These are phyloP conservation scores for Amphiprion percula DNA, from an alignment of 2,113 vertebrate species.

Conservation along the genomic window DNA sequence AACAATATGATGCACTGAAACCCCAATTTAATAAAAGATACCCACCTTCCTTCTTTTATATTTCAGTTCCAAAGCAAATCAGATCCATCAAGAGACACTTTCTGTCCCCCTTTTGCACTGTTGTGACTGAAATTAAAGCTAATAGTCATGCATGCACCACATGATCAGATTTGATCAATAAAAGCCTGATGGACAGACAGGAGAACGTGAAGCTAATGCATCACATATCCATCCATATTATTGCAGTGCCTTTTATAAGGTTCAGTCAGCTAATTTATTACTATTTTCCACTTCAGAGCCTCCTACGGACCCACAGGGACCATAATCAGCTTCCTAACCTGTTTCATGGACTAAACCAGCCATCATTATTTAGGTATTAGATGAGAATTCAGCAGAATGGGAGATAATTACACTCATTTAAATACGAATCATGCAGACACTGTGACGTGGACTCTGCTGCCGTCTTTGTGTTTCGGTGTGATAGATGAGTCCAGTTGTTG, in stretches of 20 bases:
- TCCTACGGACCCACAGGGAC: background rate
- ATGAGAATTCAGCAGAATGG: background rate
- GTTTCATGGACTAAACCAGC: background rate
- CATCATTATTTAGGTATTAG: background rate
- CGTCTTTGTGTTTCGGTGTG: background rate
- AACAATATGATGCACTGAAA: background rate
- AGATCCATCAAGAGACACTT: background rate
- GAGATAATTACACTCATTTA: background rate
- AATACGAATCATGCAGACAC: background rate
- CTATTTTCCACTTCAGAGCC: slow-evolving; percentile 13
- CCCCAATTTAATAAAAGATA: no score
- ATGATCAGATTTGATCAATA: background rate
- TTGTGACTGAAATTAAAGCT: no score
- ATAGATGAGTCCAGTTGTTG: slow-evolving; percentile 33
- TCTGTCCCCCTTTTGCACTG: background rate
- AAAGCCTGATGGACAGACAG: background rate
- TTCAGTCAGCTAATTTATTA: slow-evolving; percentile 18
- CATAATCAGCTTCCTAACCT: background rate
- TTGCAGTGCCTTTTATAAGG: background rate
- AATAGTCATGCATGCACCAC: background rate
- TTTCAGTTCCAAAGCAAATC: no score
- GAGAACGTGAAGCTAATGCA: background rate
- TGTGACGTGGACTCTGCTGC: background rate
- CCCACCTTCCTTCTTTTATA: no score
- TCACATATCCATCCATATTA: background rate